A percentile compares a stretch with the other conserved stretches of the same genome.
Conservation (phyloP, 2,888 invertebrate genomes). For the Plebejus melissa region DNA sequence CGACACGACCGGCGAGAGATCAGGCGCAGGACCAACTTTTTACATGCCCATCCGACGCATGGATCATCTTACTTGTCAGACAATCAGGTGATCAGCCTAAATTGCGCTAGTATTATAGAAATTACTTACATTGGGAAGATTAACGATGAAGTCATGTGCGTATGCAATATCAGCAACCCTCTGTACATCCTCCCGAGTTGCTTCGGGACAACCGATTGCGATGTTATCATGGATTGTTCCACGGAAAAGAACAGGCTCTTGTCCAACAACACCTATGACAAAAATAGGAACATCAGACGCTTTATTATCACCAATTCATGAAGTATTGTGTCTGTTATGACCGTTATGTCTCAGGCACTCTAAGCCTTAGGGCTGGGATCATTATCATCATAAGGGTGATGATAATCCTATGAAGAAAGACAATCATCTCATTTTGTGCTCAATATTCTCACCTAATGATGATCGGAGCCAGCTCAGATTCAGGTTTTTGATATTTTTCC, state of each 20-base stretch:
- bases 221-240: constrained; percentile 86
- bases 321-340: neutral
- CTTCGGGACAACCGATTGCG: constrained; percentile 84
- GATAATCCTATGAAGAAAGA: no score
- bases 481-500: constrained; percentile 81
- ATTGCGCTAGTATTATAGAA: no score
- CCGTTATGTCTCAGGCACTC: neutral
- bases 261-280: constrained; percentile 85
- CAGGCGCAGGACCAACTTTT: no score
- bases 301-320: neutral
- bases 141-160: constrained; percentile 86
- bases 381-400: no score
- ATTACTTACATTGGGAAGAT: constrained; percentile 81
- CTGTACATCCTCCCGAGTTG: constrained; percentile 83
- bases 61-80: no score
- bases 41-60: no score
- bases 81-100: no score
- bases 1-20: no score
- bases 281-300: neutral
- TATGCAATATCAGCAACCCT: constrained; percentile 86
- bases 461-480: constrained; percentile 88
- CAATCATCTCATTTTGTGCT: no score
- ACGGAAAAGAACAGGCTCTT: constrained; percentile 92
- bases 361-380: neutral
- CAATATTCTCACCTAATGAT: constrained; percentile 78